These are phyloP conservation scores for Malurus elegans DNA, from an alignment of 2,113 vertebrate genomes.

Conservation along the genomic window DNA sequence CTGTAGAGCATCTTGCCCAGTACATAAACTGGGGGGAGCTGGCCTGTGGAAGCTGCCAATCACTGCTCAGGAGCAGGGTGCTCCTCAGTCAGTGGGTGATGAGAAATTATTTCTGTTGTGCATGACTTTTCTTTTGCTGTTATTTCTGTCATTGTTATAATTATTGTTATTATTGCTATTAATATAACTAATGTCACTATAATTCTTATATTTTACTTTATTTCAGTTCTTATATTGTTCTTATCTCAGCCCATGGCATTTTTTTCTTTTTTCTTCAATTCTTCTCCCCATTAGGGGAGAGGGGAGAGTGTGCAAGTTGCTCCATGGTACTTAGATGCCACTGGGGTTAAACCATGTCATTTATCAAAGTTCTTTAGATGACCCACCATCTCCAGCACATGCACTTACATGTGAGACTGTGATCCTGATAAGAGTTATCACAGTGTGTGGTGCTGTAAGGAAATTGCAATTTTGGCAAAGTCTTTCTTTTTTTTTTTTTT, in stretches of 20 bases:
- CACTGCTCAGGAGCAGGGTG: neutral
- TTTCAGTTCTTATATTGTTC: neutral
- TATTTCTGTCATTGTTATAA: neutral
- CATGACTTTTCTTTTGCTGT: neutral
- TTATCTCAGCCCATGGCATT: neutral
- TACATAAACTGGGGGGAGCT: neutral
- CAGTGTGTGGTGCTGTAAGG: neutral
- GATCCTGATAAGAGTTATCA: neutral
- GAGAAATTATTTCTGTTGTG: neutral
- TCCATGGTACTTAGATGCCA: neutral
- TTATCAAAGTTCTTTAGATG: neutral
- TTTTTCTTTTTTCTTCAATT: neutral
- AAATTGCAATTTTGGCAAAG: neutral
- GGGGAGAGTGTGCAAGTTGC: neutral
- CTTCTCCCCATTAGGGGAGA: neutral
- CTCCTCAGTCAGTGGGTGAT: neutral
- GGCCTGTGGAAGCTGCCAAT: neutral
- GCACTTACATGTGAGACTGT: neutral
- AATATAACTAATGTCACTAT: neutral
- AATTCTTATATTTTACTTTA: neutral
- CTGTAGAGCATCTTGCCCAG: neutral
- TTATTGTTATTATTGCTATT: neutral
- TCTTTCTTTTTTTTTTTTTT: neutral
- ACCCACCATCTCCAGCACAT: neutral
- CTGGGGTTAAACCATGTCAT: neutral